Evolutionary conservation across 1,140 invertebrate genomes (phyloP), one percentile per base, ranked within the genome.

Genomic region (Zaprionus ghesquierei): DNA sequence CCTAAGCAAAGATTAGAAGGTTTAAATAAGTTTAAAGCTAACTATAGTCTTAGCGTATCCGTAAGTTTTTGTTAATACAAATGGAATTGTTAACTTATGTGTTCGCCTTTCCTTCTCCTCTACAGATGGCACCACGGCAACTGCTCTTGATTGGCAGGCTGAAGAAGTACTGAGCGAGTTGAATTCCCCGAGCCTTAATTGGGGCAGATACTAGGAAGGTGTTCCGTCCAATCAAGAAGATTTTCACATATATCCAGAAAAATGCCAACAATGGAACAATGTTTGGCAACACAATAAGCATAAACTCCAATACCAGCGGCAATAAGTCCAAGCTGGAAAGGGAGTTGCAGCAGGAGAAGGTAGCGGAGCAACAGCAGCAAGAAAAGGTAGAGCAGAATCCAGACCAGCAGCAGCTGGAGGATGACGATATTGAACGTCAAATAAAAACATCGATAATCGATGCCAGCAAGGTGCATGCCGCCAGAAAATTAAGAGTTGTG

Each of bases 161-260:
- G 18, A 56, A 27, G 49, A 27, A 74, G 35, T 18, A 74, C 53
- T 69, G 33, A 74, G 13, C 8, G 23, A 33, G n/a, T 25, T 56
- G 25, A 53, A 18, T 27, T 18, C 27, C 1, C 15, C 18, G 29
- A 33, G 38, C 53, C 29, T 12, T 22, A n/a, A n/a, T 15, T n/a
- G 41, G 58, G 71, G 49, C 60, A 71, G 63, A 20, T 51, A 61
- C 61, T 58, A 51, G 31, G 55, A 89, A 77, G 66, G 92, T 92
- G 91, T 90, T 92, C 69, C 87, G 62, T 80, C 91, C 91, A 50
- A 87, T 92, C 27, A 92, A 92, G 60, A 91, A 91, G 49, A 90
- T 92, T 41, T 86, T 92, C 49, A 92, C 86, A 46, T 91, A 90
- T 59, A 91, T 92, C 75, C 91, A 92, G 73, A 92, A 92, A 73